These are phyloP conservation scores for Julus scanicus DNA, from an alignment of 2,888 invertebrate species.

Conservation along the genomic window DNA sequence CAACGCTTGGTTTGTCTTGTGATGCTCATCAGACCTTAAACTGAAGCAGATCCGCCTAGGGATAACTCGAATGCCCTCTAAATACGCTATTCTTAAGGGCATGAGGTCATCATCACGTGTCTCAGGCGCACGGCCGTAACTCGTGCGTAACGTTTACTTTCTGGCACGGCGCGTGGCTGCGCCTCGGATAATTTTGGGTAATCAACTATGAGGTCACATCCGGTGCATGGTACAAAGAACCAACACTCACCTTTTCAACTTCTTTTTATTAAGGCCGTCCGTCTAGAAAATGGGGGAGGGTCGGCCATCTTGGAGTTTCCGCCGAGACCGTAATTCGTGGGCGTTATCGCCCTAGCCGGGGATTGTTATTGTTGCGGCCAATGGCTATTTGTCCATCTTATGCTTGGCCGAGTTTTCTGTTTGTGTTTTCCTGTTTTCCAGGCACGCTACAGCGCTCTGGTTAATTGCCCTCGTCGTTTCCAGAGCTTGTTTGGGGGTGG, in stretches of 20 bases:
- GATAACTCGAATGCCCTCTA: background rate
- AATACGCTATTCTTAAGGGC: background rate
- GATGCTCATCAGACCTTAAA: conserved; percentile 15
- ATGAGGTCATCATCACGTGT: conserved; percentile 22
- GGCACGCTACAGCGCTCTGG: conserved; percentile 20
- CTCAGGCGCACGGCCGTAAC: background rate
- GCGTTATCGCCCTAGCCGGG: conserved; percentile 5
- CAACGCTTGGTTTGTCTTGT: background rate
- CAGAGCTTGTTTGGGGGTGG: background rate
- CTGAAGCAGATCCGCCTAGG: background rate
- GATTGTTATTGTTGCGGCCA: conserved; percentile 41
- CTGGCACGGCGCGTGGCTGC: conserved; percentile 24
- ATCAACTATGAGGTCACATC: background rate
- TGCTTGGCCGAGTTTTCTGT: conserved; percentile 20
- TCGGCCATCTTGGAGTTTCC: conserved; percentile 6
- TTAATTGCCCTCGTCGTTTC: conserved; percentile 24
- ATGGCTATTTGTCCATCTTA: conserved; percentile 31
- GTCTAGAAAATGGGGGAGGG: background rate
- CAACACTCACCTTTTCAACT: background rate
- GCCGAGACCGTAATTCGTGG: background rate
- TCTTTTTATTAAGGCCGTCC: background rate
- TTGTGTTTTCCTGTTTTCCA: conserved; percentile 14
- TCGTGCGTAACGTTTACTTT: conserved; percentile 34
- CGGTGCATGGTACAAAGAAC: background rate
- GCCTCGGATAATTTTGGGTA: conserved; percentile 10